Base-by-base conservation (phyloP, 64 coral and sea anemone species). In the Porites australiensis region DNA sequence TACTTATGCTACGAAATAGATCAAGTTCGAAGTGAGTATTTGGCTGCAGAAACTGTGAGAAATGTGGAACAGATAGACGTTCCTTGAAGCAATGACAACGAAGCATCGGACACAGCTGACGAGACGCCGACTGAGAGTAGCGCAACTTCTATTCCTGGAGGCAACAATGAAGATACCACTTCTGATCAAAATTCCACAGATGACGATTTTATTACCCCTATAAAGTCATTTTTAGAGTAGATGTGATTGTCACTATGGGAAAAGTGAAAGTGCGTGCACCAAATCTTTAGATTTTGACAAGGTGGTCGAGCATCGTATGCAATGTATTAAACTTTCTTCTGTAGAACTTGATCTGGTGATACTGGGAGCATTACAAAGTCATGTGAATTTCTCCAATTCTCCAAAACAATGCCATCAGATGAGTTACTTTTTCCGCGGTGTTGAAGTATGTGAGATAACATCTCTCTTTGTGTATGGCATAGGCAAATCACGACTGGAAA, bases 401-500 rank as follows among this genome's bases (percentile, higher is more conserved):
- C 18, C 46, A 15, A 75, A 50, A 51, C 51, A 75, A 50, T 45
- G 73, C 73, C 50, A 15, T 75, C 45, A 45, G 13, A 75, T 75
- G 73, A 46, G 37, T 75, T 75, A 75, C 72, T 75, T 50, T 45
- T 74, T 47, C 14, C 37, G 71, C 45, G 44, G 71, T 45, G 3
- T 74, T 74, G 37, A 74, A 74, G 71, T 92, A 54, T 92, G 90
- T 73, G 49, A 77, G 65, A 68, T 57, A 43, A 87, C 75, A 74
- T 93, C 87, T 74, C 13, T 86, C 53, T n/a, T 48, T 47, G 73
- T 86, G 15, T 87, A 93, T 53, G 71, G 91, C 37, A 84, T 79
- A 5, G 86, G 82, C 75, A 27, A 79, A 61, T 83, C 59, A 53
- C 79, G 82, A 60, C 87, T 87, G 21, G 82, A 18, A 27, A 50